Evolutionary conservation across 1,140 invertebrate genomes (phyloP).

Genomic region (Diorhabda carinulata): DNA sequence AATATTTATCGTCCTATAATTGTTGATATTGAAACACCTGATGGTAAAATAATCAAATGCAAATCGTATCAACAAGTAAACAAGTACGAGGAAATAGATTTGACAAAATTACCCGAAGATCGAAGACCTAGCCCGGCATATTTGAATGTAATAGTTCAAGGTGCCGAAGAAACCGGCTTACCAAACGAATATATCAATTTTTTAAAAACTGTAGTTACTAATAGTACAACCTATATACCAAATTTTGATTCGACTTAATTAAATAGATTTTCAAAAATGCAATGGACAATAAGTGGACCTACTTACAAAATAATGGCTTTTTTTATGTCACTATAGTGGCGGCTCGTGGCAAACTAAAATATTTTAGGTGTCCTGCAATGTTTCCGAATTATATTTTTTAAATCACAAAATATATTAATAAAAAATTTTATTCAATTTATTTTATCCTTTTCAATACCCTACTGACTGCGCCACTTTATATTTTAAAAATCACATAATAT

Average conservation of each 20-base stretch:
- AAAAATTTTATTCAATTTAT: too few relatives aligned
- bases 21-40: conserved; percentile 55
- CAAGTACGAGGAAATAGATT: conserved; percentile 45
- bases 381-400: too few relatives aligned
- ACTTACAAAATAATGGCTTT: too few relatives aligned
- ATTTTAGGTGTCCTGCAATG: too few relatives aligned
- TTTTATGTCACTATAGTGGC: too few relatives aligned
- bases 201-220: conserved; percentile 62
- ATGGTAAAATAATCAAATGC: conserved; percentile 55
- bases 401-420: too few relatives aligned
- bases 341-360: too few relatives aligned
- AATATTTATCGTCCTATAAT: conserved; percentile 64
- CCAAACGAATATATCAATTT: conserved; percentile 63
- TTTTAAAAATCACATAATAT: too few relatives aligned
- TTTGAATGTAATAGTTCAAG: conserved; percentile 58
- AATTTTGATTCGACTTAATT: not conserved
- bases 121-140: conserved; percentile 68
- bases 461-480: too few relatives aligned
- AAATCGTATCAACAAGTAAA: conserved; percentile 64
- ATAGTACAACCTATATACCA: conserved; percentile 55
- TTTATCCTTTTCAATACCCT: too few relatives aligned
- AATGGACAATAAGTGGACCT: too few relatives aligned
- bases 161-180: conserved; percentile 66
- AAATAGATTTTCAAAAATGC: too few relatives aligned
- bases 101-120: conserved; percentile 51